Conservation (phyloP, 2,888 invertebrate species). For the Drosophila ustulata region DNA sequence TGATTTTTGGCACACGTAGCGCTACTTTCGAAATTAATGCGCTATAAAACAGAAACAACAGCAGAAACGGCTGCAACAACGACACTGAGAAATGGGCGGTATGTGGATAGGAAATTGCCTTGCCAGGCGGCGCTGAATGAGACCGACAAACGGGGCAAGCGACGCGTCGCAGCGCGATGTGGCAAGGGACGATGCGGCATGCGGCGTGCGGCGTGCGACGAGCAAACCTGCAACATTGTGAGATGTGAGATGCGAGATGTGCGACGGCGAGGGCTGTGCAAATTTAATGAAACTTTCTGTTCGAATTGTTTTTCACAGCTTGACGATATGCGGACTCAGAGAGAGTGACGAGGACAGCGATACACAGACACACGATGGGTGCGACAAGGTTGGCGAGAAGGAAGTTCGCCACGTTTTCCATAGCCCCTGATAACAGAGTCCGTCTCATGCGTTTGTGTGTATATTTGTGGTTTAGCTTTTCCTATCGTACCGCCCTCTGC, state of each 20-base stretch:
- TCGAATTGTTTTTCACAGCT: constrained; percentile 71
- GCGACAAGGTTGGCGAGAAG: constrained; percentile 37
- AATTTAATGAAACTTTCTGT: constrained; percentile 78
- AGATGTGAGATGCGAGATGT: too few relatives aligned
- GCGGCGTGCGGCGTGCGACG: not conserved
- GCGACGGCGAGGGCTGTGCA: constrained; percentile 37
- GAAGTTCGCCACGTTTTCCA: constrained; percentile 71
- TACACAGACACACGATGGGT: not conserved
- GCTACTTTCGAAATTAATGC: constrained; percentile 80
- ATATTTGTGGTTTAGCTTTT: constrained; percentile 66
- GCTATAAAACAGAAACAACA: constrained; percentile 70
- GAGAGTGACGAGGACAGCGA: not conserved
- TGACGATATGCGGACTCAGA: constrained; percentile 27
- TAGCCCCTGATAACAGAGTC: constrained; percentile 60
- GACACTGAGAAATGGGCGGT: constrained; percentile 78
- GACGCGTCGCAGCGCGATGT: not conserved
- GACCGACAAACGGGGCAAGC: not conserved
- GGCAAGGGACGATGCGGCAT: not conserved
- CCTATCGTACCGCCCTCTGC: constrained; percentile 10
- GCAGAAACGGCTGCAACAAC: constrained; percentile 40
- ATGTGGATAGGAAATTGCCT: constrained; percentile 75
- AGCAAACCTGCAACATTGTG: not conserved
- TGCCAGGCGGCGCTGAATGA: constrained; percentile 49
- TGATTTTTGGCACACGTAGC: constrained; percentile 84
- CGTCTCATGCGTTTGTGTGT: constrained; percentile 40